phyloP scores from a whole-genome alignment of 2,797 vertebrate species.

The Gallinago nigripennis region DNA sequence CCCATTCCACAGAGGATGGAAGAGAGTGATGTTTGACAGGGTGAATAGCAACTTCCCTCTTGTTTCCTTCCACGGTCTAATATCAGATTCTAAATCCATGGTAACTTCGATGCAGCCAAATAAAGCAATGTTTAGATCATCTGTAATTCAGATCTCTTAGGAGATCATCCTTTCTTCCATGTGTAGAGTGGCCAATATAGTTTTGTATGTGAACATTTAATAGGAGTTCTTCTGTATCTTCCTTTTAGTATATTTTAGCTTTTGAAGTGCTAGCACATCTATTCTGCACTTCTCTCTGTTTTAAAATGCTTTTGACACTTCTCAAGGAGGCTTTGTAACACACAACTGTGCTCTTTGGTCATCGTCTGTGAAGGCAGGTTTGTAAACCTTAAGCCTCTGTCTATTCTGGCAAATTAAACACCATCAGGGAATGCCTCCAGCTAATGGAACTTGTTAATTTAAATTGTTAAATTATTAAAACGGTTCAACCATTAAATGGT shows the following conservation, averaged over 20 bases:
- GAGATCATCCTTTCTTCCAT: neutral
- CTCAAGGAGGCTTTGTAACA: neutral
- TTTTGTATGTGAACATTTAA: neutral
- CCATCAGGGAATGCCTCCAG: neutral
- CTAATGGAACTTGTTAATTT: neutral
- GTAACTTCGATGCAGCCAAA: neutral
- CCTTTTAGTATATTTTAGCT: neutral
- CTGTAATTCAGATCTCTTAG: neutral
- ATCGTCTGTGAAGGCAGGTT: neutral
- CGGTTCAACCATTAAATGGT: neutral
- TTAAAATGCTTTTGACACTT: neutral
- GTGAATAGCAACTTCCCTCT: neutral
- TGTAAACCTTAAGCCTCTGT: neutral
- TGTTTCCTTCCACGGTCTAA: neutral
- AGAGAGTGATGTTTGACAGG: neutral
- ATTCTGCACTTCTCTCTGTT: neutral
- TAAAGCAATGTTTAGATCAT: neutral
- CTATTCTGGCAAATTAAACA: neutral
- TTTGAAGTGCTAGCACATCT: neutral
- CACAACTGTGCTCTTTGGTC: neutral
- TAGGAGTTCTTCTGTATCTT: neutral
- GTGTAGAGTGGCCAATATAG: neutral
- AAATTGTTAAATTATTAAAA: conserved; percentile 3
- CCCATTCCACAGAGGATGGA: neutral
- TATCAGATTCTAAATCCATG: neutral